Evolutionary conservation across 1,140 invertebrate genomes (phyloP).

Genomic region (Uloborus diversus): DNA sequence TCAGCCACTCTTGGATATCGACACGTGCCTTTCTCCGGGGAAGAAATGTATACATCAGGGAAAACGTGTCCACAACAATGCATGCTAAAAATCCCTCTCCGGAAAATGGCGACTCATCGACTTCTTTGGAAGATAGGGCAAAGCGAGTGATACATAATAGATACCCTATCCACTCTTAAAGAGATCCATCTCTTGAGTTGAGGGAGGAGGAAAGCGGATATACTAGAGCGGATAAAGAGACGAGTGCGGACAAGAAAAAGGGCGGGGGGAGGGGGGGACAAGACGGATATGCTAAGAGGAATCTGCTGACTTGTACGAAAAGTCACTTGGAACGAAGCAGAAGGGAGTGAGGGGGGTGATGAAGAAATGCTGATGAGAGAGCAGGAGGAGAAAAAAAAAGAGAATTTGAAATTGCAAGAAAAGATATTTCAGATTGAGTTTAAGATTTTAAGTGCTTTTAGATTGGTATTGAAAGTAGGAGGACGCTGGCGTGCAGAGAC

Average conservation of each 20-base stretch:
- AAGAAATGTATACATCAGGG: no score
- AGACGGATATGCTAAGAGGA: slow-evolving; percentile 49
- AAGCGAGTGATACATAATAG: slow-evolving; percentile 41
- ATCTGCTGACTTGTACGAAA: slow-evolving; percentile 48
- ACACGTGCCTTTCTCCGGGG: no score
- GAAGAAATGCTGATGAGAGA: slow-evolving; percentile 40
- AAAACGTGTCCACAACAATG: slow-evolving; percentile 35
- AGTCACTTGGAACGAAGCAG: slow-evolving; percentile 39
- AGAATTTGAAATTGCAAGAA: slow-evolving; percentile 43
- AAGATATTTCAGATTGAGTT: slow-evolving; percentile 46
- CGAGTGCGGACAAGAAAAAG: not conserved
- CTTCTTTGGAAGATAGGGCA: not conserved
- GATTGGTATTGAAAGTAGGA: slow-evolving; percentile 17
- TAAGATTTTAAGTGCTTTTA: slow-evolving; percentile 49
- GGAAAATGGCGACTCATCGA: slow-evolving; percentile 43
- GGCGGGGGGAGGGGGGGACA: no score
- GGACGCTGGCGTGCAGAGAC: not conserved
- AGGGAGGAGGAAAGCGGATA: not conserved
- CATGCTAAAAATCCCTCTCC: slow-evolving; percentile 15
- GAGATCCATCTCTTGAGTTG: slow-evolving; percentile 18
- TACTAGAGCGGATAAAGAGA: not conserved
- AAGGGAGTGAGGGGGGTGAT: not conserved
- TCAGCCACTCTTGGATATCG: no score
- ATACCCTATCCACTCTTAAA: slow-evolving; percentile 25
- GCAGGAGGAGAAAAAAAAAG: no score